Percentiles rank a stretch among this genome's conserved stretches.
Conservation (phyloP, 1,140 invertebrate genomes). For the Caenorhabditis tropicalis region DNA sequence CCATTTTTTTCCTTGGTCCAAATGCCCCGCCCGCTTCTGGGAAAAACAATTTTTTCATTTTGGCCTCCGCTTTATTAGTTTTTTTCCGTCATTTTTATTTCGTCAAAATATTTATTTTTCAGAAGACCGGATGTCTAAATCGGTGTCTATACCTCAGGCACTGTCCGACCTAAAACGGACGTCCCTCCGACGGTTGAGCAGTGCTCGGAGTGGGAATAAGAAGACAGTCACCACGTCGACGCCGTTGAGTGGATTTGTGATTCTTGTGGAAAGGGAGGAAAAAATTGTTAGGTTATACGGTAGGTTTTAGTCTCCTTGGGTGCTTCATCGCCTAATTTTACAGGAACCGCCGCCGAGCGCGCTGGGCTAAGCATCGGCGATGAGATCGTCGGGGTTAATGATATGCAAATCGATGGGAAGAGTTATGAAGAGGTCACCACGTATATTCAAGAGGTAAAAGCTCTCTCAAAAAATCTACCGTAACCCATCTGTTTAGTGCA, state of each 20-base stretch:
- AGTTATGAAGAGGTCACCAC: slow-evolving; percentile 51
- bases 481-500: not conserved
- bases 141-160: slow-evolving; percentile 30
- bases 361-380: slow-evolving; percentile 50
- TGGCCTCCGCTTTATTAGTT: no score
- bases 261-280: slow-evolving; percentile 10
- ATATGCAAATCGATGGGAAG: slow-evolving; percentile 37
- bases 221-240: not conserved
- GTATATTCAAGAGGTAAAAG: slow-evolving; percentile 35
- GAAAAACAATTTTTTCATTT: no score
- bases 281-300: slow-evolving; percentile 11
- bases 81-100: no score
- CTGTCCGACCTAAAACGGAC: slow-evolving; percentile 25
- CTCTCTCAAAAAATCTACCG: no score
- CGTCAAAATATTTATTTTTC: not conserved
- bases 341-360: slow-evolving; percentile 49
- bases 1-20: not conserved
- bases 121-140: not conserved
- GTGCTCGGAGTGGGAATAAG: not conserved
- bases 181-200: slow-evolving; percentile 3
- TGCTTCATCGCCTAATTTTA: no score
- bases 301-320: not conserved
- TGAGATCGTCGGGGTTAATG: slow-evolving; percentile 55
- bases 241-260: slow-evolving; percentile 32
- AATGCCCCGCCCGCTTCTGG: not conserved